Base-by-base conservation (phyloP, 2,113 vertebrate species). In the Aegithalos caudatus region DNA sequence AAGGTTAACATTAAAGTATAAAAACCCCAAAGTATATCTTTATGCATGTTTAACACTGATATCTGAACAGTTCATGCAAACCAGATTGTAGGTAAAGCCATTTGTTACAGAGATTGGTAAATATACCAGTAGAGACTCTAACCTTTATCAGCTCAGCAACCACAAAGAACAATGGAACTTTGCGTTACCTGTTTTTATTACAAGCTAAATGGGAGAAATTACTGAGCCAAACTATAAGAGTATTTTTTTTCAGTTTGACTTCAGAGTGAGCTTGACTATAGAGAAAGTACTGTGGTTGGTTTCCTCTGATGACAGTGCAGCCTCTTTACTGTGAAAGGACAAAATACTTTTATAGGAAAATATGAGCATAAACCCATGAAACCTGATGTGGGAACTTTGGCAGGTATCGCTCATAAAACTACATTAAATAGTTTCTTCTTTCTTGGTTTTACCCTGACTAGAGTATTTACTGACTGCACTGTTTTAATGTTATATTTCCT, bases 261-360 rank as follows among this genome's bases (percentile, higher is more conserved):
- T 90, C 25, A 61, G 24, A 57, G 20, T 42, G 12, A 88, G 17
- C 29, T 53, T 90, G 50, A 58, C 31, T 86, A 4, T 4, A 71
- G 35, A 85, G 40, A 89, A 78, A 85, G 8, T 70, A 22, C 31
- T 66, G 31, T 92, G 40, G 10, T 35, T 90, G 35, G 20, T 74
- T 96, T 96, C 92, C 90, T 83, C 47, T 78, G 74, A 35, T 83
- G 51, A 44, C 37, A 35, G 22, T 27, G 38, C 71, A 70, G 14
- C 61, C 81, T 44, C 47, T 70, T 78, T 71, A 60, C 31, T 67
- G 22, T 56, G 57, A 74, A 94, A 86, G 51, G 53, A 78, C 22
- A 88, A 82, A 90, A 80, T n/a, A 50, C 11, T 10, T 51, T 61
- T 58, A 45, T 50, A 67, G 95, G 95, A 96, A 97, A 96, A 86